A percentile compares a stretch with the other conserved stretches of the same genome.
phyloP scores from a whole-genome alignment of 1,140 invertebrate genomes.

The Lepidostoma basale region DNA sequence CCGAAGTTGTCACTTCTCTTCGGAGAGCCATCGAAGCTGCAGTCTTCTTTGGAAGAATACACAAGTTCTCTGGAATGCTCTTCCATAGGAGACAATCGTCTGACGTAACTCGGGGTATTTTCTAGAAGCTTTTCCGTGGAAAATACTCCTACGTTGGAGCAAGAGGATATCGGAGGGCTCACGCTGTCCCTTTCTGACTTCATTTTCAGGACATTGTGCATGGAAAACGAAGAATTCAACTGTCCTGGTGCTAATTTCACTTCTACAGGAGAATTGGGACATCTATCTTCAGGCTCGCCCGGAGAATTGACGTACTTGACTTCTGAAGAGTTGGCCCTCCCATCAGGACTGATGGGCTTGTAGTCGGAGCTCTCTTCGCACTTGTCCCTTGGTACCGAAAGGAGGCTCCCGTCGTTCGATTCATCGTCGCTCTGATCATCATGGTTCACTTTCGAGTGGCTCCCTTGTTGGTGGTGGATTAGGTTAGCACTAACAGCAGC shows the following conservation, averaged over 20 bases:
- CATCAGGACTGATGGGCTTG: constrained; percentile 35
- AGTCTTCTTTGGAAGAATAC: not conserved
- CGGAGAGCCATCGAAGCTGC: not conserved
- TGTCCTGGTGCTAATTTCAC: not conserved
- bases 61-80: constrained; percentile 24
- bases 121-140: constrained; percentile 59
- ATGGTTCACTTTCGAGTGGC: constrained; percentile 21
- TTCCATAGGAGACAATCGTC: constrained; percentile 44
- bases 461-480: constrained; percentile 35
- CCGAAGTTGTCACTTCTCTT: constrained; percentile 9
- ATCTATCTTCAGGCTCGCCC: constrained; percentile 7
- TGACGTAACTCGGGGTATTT: constrained; percentile 56
- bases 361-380: constrained; percentile 24
- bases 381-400: constrained; percentile 31
- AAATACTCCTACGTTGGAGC: constrained; percentile 52
- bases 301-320: constrained; percentile 1
- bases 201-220: constrained; percentile 55
- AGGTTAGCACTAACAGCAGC: constrained; percentile 43
- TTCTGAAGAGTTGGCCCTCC: not conserved
- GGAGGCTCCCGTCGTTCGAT: constrained; percentile 41
- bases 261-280: not conserved
- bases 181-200: constrained; percentile 58
- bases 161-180: constrained; percentile 51
- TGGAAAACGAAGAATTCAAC: constrained; percentile 56
- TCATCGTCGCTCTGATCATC: constrained; percentile 43